phyloP scores from a whole-genome alignment of 2,797 vertebrate genomes.

The Neomorphus geoffroyi region DNA sequence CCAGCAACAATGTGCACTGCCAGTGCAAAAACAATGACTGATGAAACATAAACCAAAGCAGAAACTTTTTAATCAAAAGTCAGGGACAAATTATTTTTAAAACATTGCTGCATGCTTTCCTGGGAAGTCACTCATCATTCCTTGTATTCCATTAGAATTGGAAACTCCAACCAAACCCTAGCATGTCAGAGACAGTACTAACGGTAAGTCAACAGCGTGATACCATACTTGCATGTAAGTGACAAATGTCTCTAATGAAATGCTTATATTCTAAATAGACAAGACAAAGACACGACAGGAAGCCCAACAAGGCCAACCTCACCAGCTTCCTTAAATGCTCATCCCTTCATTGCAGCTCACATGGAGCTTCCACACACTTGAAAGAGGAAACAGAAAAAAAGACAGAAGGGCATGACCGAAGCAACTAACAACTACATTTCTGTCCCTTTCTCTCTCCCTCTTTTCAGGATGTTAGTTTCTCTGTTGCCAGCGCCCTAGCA shows the following conservation, averaged over 20 bases:
- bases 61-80: neutral
- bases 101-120: neutral
- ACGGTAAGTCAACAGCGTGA: neutral
- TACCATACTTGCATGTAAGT: fast-evolving
- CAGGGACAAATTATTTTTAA: neutral
- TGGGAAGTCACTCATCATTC: neutral
- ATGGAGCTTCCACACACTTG: neutral
- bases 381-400: neutral
- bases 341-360: neutral
- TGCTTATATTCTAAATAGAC: neutral
- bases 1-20: neutral
- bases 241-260: neutral
- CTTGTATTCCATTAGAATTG: neutral
- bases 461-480: neutral
- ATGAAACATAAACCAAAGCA: neutral
- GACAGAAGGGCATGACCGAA: neutral
- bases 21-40: neutral
- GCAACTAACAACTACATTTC: neutral
- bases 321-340: neutral
- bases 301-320: neutral
- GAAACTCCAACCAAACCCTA: neutral
- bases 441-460: neutral
- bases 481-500: neutral
- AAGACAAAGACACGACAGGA: neutral
- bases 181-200: neutral